A percentile compares a stretch with the other conserved stretches of the same genome.
Evolutionary conservation across 2,113 vertebrate genomes (phyloP).

Genomic region (Saguinus imperator): DNA sequence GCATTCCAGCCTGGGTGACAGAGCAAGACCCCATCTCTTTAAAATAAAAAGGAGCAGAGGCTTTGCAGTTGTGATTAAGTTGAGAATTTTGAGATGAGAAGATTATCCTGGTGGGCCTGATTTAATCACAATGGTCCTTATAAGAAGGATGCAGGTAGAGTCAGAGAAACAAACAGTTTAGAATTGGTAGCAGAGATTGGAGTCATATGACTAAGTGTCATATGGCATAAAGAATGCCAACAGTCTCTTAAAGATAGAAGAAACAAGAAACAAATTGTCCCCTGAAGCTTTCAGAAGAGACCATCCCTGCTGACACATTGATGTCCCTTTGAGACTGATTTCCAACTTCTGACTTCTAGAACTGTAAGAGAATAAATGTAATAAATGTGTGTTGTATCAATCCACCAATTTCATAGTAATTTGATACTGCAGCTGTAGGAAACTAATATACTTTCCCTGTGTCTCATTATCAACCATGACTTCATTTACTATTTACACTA

Average conservation of each 20-base stretch:
- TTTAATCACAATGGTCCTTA: background rate
- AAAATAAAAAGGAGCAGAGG: too few relatives aligned
- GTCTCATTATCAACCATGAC: background rate
- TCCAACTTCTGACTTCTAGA: background rate
- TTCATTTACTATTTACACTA: background rate
- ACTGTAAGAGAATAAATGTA: background rate
- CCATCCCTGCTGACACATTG: background rate
- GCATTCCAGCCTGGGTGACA: background rate
- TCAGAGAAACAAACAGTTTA: background rate
- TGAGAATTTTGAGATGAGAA: background rate
- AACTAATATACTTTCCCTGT: background rate
- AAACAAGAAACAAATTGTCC: background rate
- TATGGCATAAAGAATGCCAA: background rate
- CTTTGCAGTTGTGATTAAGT: background rate
- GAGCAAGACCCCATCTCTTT: background rate
- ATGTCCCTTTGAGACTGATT: background rate
- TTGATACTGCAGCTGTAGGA: background rate
- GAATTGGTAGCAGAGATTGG: background rate
- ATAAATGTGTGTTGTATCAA: background rate
- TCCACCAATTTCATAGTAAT: background rate
- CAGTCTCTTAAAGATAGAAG: background rate
- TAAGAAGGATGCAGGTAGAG: background rate
- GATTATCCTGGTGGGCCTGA: background rate
- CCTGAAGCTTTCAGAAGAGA: background rate
- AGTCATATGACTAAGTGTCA: background rate